These are phyloP conservation scores for Neolamprologus cancellatus DNA, from an alignment of 2,113 vertebrate genomes.

Conservation along the genomic window DNA sequence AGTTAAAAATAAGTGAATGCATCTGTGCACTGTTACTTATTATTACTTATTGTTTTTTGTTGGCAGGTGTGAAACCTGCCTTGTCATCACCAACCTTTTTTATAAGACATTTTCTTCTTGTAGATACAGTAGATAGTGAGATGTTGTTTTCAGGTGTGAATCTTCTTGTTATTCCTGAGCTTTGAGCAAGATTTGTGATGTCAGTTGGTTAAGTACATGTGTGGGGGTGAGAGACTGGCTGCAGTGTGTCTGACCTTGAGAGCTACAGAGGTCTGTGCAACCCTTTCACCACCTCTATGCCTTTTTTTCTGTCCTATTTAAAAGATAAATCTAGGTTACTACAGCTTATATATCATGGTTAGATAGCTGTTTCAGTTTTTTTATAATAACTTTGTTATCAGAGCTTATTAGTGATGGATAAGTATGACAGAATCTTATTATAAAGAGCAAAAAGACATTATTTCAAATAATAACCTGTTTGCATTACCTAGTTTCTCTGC, in stretches of 20 bases:
- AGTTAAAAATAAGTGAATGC: not conserved
- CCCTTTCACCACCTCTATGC: constrained; percentile 1
- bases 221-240: not conserved
- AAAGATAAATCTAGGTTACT: not conserved
- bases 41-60: not conserved
- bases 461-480: not conserved
- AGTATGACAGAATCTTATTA: not conserved
- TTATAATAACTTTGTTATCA: not conserved
- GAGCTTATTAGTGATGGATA: not conserved
- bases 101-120: not conserved
- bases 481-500: not conserved
- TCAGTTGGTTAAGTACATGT: constrained; percentile 32
- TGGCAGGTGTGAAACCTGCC: not conserved
- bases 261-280: constrained; percentile 4
- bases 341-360: not conserved
- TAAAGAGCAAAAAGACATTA: not conserved
- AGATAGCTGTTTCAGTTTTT: not conserved
- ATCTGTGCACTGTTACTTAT: not conserved
- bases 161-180: not conserved
- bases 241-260: constrained; percentile 13
- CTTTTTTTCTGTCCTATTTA: not conserved
- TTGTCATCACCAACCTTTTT: not conserved
- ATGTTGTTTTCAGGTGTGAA: constrained; percentile 13
- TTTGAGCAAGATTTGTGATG: constrained; percentile 35
- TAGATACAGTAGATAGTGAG: not conserved